Percentiles rank a stretch among this genome's conserved stretches.
phyloP scores from a whole-genome alignment of 2,797 vertebrate genomes.

The Anguilla anguilla region DNA sequence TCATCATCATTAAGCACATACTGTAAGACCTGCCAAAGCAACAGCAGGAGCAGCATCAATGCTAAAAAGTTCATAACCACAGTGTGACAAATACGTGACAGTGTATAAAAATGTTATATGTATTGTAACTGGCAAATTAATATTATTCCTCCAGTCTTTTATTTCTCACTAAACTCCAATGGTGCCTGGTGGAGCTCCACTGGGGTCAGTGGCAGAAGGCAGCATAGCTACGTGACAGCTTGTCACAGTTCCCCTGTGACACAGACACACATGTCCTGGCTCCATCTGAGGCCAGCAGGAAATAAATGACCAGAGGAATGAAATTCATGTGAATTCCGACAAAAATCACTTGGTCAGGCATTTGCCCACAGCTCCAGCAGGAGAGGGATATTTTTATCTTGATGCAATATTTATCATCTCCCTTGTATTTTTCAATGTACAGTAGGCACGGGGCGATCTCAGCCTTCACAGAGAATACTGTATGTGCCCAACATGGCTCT shows the following conservation, averaged over 20 bases:
- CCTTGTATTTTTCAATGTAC: not conserved
- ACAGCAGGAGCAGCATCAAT: not conserved
- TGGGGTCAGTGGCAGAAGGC: not conserved
- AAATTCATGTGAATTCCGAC: too few relatives aligned
- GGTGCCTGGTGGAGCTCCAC: not conserved
- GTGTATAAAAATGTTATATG: not conserved
- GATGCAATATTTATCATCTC: not conserved
- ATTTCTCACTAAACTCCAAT: not conserved
- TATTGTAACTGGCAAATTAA: not conserved
- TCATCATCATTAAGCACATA: not conserved
- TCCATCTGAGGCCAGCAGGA: not conserved
- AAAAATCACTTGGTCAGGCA: not conserved
- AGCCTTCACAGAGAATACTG: not conserved
- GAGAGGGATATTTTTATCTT: not conserved
- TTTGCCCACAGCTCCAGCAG: not conserved
- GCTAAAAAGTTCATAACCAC: not conserved
- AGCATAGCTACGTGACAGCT: not conserved
- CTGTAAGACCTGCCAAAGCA: not conserved
- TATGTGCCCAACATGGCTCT: not conserved
- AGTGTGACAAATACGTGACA: not conserved
- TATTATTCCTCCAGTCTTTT: not conserved
- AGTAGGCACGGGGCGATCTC: not conserved
- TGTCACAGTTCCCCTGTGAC: not conserved
- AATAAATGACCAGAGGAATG: not conserved
- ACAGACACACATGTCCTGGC: not conserved